Conservation (phyloP, 2,113 vertebrate species). For the Athene noctua region DNA sequence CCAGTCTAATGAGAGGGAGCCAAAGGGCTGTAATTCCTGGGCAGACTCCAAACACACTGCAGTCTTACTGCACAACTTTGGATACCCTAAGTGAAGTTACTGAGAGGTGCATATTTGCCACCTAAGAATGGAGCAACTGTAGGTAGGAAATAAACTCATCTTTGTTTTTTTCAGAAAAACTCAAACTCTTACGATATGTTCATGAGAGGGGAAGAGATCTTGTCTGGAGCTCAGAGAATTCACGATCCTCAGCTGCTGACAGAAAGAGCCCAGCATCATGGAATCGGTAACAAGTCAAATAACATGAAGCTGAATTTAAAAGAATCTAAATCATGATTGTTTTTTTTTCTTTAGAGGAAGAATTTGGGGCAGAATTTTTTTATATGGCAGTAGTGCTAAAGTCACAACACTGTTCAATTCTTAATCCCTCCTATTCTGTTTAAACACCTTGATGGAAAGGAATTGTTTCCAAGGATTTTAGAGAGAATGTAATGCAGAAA, state of each 20-base stretch:
- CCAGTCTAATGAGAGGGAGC: background rate
- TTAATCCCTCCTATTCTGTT: background rate
- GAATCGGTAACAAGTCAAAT: slow-evolving; percentile 81
- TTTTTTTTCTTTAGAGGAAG: background rate
- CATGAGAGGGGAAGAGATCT: slow-evolving; percentile 98
- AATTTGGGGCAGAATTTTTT: background rate
- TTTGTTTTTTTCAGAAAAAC: slow-evolving; percentile 82
- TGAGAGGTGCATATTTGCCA: background rate
- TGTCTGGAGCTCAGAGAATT: slow-evolving; percentile 96
- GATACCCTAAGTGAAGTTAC: background rate
- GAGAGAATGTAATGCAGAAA: background rate
- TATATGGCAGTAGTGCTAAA: background rate
- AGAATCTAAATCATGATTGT: background rate
- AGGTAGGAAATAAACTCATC: background rate
- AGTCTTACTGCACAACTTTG: background rate
- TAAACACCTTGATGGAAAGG: background rate
- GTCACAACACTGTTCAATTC: background rate
- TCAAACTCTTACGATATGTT: slow-evolving; percentile 99
- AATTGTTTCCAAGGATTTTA: background rate
- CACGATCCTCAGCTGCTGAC: slow-evolving; percentile 93
- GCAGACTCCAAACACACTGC: background rate
- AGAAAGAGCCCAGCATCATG: slow-evolving; percentile 89
- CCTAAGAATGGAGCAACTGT: background rate
- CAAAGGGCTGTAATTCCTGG: background rate
- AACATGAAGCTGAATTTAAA: background rate